These are phyloP conservation scores for Xenops minutus DNA, from an alignment of 2,797 vertebrate genomes.

Conservation along the genomic window DNA sequence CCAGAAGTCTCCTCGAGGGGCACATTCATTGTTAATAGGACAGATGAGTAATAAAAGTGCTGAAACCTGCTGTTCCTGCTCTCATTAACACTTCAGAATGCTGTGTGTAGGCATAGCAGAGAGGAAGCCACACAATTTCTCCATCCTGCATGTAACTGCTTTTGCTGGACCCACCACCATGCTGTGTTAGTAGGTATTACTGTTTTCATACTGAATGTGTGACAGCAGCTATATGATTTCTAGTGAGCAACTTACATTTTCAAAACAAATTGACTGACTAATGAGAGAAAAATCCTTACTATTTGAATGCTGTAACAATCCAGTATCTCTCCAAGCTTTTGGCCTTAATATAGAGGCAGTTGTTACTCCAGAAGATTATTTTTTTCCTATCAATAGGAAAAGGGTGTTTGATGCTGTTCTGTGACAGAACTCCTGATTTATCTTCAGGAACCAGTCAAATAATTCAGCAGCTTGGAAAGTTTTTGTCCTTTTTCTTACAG, in stretches of 20 bases:
- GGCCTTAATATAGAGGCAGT: neutral
- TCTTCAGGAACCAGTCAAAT: neutral
- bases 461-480: neutral
- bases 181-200: neutral
- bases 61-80: neutral
- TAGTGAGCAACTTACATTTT: neutral
- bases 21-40: neutral
- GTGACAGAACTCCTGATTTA: neutral
- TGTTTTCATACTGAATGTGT: neutral
- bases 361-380: neutral
- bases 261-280: neutral
- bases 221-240: neutral
- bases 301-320: neutral
- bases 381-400: neutral
- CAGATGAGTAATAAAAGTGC: neutral
- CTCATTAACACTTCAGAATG: neutral
- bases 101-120: neutral
- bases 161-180: neutral
- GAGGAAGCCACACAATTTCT: neutral
- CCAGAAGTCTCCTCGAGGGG: neutral
- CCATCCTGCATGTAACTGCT: neutral
- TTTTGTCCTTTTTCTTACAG: neutral
- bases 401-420: neutral
- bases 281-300: neutral
- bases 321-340: neutral